Evolutionary conservation across 2,113 vertebrate species (phyloP).

Genomic region (Spea bombifrons): DNA sequence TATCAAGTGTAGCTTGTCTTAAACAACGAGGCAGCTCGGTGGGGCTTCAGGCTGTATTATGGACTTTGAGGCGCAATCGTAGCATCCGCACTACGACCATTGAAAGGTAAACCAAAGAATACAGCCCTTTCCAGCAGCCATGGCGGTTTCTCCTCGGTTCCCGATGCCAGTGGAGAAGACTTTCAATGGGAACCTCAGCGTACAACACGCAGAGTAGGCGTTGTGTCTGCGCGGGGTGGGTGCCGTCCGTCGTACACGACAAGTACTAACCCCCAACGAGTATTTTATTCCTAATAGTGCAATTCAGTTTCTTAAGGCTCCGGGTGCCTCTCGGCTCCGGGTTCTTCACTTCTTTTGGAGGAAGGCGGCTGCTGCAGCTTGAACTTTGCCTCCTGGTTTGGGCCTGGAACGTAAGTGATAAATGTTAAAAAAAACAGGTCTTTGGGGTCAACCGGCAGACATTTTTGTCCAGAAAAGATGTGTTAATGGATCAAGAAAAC

Average conservation of each 20-base stretch:
- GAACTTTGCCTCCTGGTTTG: constrained; percentile 25
- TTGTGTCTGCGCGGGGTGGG: neutral
- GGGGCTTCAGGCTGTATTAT: neutral
- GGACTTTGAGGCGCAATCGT: neutral
- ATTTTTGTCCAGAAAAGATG: too few relatives aligned
- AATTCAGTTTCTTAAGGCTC: constrained; percentile 5
- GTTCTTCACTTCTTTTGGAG: constrained; percentile 27
- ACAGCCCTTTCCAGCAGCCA: too few relatives aligned
- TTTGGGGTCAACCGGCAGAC: too few relatives aligned
- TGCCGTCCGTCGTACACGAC: neutral
- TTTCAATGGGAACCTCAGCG: too few relatives aligned
- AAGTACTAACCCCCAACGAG: neutral
- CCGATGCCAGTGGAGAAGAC: neutral
- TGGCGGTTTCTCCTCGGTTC: neutral
- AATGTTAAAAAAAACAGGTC: neutral
- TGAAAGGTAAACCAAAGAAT: neutral
- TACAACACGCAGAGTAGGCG: neutral
- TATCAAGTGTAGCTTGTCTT: neutral
- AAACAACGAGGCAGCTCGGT: neutral
- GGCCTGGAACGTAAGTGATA: constrained; percentile 3
- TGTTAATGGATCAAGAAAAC: too few relatives aligned
- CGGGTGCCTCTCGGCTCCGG: neutral
- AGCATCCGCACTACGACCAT: neutral
- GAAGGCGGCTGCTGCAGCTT: constrained; percentile 32
- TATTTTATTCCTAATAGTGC: constrained; percentile 22